Base-by-base conservation (phyloP, 2,888 invertebrate species). In the Ichneumoninae sp. region DNA sequence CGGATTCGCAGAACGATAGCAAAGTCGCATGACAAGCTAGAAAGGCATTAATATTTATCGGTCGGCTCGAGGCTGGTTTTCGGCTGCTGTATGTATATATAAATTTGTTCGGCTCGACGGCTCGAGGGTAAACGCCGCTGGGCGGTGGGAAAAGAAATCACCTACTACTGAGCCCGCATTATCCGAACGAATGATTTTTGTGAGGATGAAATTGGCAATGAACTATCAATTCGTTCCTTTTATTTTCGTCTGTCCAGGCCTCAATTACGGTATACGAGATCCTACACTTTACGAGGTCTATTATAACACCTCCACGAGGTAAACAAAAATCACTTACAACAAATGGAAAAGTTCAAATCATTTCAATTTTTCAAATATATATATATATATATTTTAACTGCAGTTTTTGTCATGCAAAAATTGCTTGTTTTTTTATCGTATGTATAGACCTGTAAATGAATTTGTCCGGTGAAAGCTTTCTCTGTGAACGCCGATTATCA, bases 41-140 rank as follows among this genome's bases (percentile, higher is more conserved):
- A 76, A 75, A 54, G 76, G 76, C 76, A 81, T 81, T 76, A 81
- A 81, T 81, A 81, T 81, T 81, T 76, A 81, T 81, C 81, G 81
- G 76, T 81, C 52, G 70, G 69, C 70, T 70, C 65, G 52, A 50
- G 62, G 70, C 75, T 71, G 65, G 16, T 33, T 62, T 33, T 62
- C 30, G 62, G 62, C 60, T 50, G 62, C 36, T 75, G 75, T 70
- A 50, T 47, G 26, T 16, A 36, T 52, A 69, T 69, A 26, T 69
- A 13, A 47, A 57, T 70, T 79, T 44, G 70, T 36, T 33, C 47
- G 50, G 62, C 3, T 16, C 44, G 3, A 57, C 33, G 30, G 52
- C 22, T 52, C 70, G 50, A 26, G 62, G 60, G 62, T 47, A 62
- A 65, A 50, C 62, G 30, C 60, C 50, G 13, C 33, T 62, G n/a